Evolutionary conservation across 2,113 vertebrate species (phyloP).

Genomic region (Melospiza melodia): DNA sequence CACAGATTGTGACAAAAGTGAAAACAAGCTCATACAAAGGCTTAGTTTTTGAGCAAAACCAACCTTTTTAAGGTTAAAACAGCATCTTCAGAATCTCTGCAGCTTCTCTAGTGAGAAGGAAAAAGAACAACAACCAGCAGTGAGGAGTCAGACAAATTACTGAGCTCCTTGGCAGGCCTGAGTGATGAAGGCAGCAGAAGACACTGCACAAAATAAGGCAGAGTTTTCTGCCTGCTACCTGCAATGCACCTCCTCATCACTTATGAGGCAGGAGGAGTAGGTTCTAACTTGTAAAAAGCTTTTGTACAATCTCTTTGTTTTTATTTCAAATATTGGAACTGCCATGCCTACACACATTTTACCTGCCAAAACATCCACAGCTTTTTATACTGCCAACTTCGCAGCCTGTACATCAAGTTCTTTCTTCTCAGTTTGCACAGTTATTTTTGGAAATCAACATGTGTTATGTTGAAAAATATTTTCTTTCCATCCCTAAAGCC

Average conservation of each 20-base stretch:
- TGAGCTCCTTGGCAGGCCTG: accelerated
- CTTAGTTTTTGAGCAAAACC: neutral
- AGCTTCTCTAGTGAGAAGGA: neutral
- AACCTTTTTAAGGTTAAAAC: neutral
- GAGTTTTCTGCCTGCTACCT: neutral
- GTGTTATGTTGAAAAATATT: neutral
- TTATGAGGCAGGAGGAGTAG: neutral
- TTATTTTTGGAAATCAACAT: neutral
- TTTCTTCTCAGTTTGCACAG: neutral
- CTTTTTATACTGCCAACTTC: neutral
- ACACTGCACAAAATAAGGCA: neutral
- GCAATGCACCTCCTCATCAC: neutral
- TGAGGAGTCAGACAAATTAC: neutral
- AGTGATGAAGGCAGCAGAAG: neutral
- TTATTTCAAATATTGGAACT: neutral
- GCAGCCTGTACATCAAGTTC: neutral
- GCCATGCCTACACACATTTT: neutral
- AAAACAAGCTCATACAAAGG: neutral
- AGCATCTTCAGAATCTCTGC: neutral
- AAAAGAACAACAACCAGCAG: neutral
- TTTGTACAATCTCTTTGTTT: neutral
- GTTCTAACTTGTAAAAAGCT: neutral
- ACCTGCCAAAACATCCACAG: neutral
- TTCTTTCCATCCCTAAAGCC: neutral
- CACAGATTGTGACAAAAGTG: neutral